Percentiles rank a stretch among this genome's conserved stretches.
These are phyloP conservation scores for Acanthis flammea DNA, from an alignment of 2,797 vertebrate species.

Conservation along the genomic window DNA sequence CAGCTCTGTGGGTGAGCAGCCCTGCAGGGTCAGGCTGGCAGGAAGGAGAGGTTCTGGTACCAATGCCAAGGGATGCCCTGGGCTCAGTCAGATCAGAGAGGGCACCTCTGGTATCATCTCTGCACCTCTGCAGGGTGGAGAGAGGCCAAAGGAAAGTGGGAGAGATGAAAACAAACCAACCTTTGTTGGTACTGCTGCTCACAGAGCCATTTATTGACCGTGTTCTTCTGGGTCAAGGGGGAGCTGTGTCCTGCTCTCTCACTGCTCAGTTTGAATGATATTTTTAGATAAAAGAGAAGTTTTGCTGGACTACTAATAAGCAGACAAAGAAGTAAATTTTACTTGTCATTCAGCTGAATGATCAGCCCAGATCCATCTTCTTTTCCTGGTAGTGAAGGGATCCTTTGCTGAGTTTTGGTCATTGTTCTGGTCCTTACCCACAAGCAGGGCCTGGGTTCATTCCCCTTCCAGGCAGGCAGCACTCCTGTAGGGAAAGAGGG, in stretches of 20 bases:
- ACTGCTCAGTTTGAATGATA: not conserved
- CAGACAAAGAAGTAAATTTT: not conserved
- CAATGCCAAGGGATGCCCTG: not conserved
- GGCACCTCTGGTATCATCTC: not conserved
- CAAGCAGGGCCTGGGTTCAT: not conserved
- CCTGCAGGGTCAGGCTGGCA: not conserved
- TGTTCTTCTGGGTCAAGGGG: too few species aligned
- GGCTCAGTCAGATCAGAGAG: not conserved
- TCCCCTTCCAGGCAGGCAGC: not conserved
- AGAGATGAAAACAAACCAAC: not conserved
- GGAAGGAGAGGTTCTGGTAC: not conserved
- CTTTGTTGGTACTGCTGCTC: not conserved
- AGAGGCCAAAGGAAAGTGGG: fast-evolving
- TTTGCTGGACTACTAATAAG: not conserved
- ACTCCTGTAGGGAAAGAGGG: not conserved
- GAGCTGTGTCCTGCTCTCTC: not conserved
- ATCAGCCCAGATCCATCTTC: not conserved
- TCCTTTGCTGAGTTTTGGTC: not conserved
- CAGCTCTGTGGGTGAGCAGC: fast-evolving
- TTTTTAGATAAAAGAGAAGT: not conserved
- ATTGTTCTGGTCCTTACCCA: not conserved
- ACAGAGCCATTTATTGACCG: fast-evolving
- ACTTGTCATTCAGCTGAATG: not conserved
- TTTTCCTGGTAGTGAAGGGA: fast-evolving
- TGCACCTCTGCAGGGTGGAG: not conserved